phyloP scores from a whole-genome alignment of 2,113 vertebrate genomes.

The Ahaetulla prasina region DNA sequence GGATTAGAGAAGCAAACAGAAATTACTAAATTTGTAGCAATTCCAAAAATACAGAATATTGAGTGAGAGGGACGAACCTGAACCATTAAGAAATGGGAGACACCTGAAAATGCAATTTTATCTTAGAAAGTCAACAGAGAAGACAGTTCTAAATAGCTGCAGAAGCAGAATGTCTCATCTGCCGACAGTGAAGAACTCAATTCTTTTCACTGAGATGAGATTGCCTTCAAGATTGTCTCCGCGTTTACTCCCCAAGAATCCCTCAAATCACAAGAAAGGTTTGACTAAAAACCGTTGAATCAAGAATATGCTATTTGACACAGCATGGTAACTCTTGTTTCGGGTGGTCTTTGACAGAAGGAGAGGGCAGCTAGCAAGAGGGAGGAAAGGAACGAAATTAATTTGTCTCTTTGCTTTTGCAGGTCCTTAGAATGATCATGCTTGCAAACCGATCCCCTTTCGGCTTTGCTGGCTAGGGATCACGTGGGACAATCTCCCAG shows the following conservation, averaged over 20 bases:
- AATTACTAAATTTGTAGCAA: background rate
- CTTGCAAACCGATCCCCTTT: background rate
- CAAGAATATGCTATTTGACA: background rate
- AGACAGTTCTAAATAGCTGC: background rate
- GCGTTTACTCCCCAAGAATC: background rate
- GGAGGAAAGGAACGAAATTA: background rate
- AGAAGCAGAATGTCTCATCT: background rate
- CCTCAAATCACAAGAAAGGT: background rate
- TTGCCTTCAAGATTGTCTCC: background rate
- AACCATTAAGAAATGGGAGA: background rate
- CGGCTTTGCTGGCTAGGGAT: background rate
- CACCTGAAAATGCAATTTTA: background rate
- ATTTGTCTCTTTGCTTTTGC: background rate
- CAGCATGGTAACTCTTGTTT: background rate
- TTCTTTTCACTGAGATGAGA: background rate
- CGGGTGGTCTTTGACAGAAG: background rate
- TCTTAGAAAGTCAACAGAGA: background rate
- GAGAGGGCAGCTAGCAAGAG: background rate
- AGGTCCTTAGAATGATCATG: background rate
- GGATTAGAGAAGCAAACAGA: background rate
- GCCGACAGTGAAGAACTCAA: background rate
- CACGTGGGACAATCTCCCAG: background rate
- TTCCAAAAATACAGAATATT: background rate
- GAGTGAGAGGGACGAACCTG: background rate
- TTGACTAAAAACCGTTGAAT: background rate